Percentiles rank a stretch among this genome's conserved stretches.
Evolutionary conservation across 2,113 vertebrate genomes (phyloP).

Genomic region (Calidris pugnax): DNA sequence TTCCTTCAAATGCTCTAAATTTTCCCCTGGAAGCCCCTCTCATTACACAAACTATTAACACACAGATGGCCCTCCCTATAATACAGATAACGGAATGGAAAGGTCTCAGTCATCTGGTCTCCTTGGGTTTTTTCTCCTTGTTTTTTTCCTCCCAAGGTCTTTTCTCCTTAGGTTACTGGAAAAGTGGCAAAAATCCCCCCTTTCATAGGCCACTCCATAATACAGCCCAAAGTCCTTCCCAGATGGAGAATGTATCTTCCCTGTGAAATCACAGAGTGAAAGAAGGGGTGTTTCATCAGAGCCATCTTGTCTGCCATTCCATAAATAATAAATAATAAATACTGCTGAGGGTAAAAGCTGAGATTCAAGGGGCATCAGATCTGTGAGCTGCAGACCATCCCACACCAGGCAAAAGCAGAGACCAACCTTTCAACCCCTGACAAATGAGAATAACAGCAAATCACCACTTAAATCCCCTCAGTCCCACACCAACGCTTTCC

Average conservation of each 20-base stretch:
- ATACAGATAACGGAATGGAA: neutral
- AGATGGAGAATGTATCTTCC: neutral
- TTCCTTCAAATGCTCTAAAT: neutral
- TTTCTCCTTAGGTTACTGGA: neutral
- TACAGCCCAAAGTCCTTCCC: neutral
- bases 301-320: neutral
- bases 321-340: too few species aligned
- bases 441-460: neutral
- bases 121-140: neutral
- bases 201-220: neutral
- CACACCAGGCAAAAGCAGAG: neutral
- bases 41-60: neutral
- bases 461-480: neutral
- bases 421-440: neutral
- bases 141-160: neutral
- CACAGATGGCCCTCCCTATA: neutral
- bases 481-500: neutral
- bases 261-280: neutral
- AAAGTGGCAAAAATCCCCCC: neutral
- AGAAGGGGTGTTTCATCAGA: neutral
- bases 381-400: neutral
- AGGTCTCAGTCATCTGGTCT: fast-evolving
- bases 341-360: neutral
- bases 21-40: neutral
- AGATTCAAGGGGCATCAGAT: neutral